Base-by-base conservation (phyloP, 1,140 invertebrate species). In the Helicoverpa zea region DNA sequence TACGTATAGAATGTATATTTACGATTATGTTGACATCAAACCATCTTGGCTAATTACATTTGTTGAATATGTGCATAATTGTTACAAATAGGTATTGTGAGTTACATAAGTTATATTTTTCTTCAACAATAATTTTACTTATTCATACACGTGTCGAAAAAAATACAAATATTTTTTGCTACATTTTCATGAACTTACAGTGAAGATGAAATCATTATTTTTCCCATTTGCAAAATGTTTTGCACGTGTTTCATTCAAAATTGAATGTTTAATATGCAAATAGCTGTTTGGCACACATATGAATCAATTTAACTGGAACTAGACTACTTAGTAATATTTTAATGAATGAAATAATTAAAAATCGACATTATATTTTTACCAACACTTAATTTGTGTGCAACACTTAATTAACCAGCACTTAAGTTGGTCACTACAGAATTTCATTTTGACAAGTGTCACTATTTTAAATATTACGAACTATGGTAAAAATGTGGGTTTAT, bases 381-480 rank as follows among this genome's bases (percentile, higher is more conserved):
- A 30, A 23, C 14, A 23, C 2, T 12, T 18, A 35, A n/a, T 13
- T 59, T 43, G 14, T 29, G 23, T 49, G n/a, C n/a, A n/a, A 13
- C 49, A 23, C 23, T 49, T 35, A 16, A 43, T 43, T 13, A 47
- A 52, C 11, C 3, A 51, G 23, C 74, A 76, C 74, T 47, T n/a
- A 13, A 78, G 84, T 85, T 88, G 83, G 11, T 16, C 16, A 18
- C 18, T 18, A 81, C 84, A 84, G 76, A 86, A 80, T 87, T 84
- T 87, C 80, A 86, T 80, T 80, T 86, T 75, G 88, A 87, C 84
- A 82, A 86, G 83, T 81, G 81, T 61, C 35, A 18, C 56, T 61
- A 3, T 35, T 76, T 76, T 51, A 47, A 58, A 76, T 76, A 76
- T 76, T 76, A 76, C 58, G 51, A 76, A 12, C 29, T 35, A 51